A percentile compares a stretch with the other conserved stretches of the same genome.
These are phyloP conservation scores for Pardalotus punctatus DNA, from an alignment of 2,113 vertebrate genomes.

Conservation along the genomic window DNA sequence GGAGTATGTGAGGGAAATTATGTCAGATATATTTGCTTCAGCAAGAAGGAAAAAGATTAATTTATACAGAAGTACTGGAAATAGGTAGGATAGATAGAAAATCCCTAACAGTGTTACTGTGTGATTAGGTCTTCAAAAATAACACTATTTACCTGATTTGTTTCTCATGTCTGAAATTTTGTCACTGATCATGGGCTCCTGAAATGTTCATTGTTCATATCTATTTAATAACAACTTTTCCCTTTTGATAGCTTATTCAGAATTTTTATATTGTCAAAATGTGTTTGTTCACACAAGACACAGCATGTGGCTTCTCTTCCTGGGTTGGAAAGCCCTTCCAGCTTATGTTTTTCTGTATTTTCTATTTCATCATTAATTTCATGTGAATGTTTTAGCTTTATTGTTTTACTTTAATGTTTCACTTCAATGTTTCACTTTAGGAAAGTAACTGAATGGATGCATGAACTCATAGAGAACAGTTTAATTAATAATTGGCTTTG, in stretches of 20 bases:
- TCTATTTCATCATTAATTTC: neutral
- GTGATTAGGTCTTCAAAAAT: neutral
- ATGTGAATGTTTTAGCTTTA: neutral
- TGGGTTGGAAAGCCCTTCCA: neutral
- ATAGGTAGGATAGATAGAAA: neutral
- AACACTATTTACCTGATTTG: neutral
- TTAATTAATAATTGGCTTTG: neutral
- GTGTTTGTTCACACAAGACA: neutral
- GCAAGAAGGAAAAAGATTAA: neutral
- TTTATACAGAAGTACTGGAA: neutral
- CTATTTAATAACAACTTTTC: neutral
- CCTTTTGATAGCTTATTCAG: neutral
- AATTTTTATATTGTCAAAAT: neutral
- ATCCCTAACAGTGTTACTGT: neutral
- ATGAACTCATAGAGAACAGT: neutral
- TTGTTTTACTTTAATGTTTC: too few relatives aligned
- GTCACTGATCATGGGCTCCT: neutral
- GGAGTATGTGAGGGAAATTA: neutral
- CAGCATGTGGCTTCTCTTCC: neutral
- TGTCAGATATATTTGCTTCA: neutral
- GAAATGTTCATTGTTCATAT: neutral
- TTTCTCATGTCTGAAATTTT: neutral
- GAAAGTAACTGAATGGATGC: neutral
- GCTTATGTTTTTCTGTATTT: neutral
- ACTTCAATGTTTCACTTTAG: too few relatives aligned